These are phyloP conservation scores for Myopa testacea DNA, from an alignment of 2,888 invertebrate species.

Conservation along the genomic window DNA sequence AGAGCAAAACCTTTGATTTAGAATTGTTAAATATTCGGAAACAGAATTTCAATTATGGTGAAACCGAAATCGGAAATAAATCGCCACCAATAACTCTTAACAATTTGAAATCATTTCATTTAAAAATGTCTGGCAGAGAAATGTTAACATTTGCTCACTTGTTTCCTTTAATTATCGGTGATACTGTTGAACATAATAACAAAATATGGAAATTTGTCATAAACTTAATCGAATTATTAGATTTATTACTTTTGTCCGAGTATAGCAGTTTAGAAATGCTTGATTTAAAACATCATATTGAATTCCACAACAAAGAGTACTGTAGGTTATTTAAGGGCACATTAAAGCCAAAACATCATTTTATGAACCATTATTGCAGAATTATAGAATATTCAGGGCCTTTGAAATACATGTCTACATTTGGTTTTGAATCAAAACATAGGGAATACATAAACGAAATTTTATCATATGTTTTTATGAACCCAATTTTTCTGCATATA, in stretches of 20 bases:
- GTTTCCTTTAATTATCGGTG: constrained; percentile 17
- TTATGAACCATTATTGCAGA: constrained; percentile 31
- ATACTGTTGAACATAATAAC: constrained; percentile 9
- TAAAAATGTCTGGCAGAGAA: too few relatives aligned
- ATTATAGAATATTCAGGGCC: constrained; percentile 38
- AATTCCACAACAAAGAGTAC: constrained; percentile 35
- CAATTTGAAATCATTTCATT: too few relatives aligned
- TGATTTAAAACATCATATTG: constrained; percentile 35
- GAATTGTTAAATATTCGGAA: constrained; percentile 31
- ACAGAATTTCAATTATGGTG: too few relatives aligned
- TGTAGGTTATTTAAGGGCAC: constrained; percentile 30
- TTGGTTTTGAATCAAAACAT: constrained; percentile 33
- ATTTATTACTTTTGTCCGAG: constrained; percentile 28
- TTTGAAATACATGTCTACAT: constrained; percentile 32
- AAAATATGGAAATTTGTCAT: constrained; percentile 36
- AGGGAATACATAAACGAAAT: constrained; percentile 21
- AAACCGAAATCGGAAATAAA: too few relatives aligned
- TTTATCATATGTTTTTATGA: constrained; percentile 18
- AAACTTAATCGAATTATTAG: too few relatives aligned
- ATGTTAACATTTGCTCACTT: constrained; percentile 28
- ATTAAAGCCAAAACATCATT: constrained; percentile 39
- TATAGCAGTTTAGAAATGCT: constrained; percentile 31
- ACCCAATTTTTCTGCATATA: constrained; percentile 13
- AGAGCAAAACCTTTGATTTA: constrained; percentile 26
- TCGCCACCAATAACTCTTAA: too few relatives aligned